Conservation (phyloP, 2,113 vertebrate genomes). For the Nothocercus nigrocapillus region DNA sequence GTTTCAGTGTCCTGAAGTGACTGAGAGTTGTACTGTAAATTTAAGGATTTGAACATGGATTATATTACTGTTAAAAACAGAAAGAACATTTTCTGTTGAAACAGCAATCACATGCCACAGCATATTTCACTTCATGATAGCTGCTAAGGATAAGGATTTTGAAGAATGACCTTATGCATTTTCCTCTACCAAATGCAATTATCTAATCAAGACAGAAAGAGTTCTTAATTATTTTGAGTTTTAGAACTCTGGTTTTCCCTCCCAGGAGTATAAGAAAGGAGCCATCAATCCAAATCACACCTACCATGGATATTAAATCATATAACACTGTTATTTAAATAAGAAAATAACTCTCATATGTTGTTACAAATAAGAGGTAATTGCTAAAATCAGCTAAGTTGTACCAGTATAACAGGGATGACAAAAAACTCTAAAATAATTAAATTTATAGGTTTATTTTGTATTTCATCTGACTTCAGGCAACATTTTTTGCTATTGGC, state of each 20-base stretch:
- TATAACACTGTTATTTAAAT: background rate
- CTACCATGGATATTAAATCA: background rate
- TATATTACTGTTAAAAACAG: background rate
- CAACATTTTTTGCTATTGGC: background rate
- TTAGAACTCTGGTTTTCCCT: background rate
- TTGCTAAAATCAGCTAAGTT: background rate
- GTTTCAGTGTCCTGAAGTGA: background rate
- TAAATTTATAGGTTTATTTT: background rate
- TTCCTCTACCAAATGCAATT: background rate
- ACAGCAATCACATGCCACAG: background rate
- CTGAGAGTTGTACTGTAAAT: background rate
- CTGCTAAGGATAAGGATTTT: background rate
- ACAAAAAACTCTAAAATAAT: background rate
- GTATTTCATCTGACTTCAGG: background rate
- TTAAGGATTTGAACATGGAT: background rate
- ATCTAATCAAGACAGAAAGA: background rate
- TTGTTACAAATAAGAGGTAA: background rate
- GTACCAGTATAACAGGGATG: background rate
- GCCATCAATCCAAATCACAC: background rate
- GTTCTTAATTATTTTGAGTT: background rate
- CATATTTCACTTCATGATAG: background rate
- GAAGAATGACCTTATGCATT: accelerated
- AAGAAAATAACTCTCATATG: background rate
- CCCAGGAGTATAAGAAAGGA: accelerated
- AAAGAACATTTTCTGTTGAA: background rate